Evolutionary conservation across 1,140 invertebrate genomes (phyloP).

Genomic region (Drosophila virilis): DNA sequence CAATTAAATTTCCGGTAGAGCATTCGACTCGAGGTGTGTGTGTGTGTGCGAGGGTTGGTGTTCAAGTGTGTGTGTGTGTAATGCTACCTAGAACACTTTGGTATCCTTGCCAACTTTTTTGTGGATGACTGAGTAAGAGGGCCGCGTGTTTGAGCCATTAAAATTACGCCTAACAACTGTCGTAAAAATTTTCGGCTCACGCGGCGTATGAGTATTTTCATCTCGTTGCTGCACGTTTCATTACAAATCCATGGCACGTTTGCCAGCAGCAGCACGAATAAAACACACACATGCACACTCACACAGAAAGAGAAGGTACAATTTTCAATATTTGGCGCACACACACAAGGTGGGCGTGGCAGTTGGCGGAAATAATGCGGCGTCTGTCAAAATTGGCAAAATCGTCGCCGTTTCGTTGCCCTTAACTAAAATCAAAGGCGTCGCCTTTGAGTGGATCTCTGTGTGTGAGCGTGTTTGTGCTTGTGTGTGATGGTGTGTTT

Average conservation of each 20-base stretch:
- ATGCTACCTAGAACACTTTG: slow-evolving; percentile 61
- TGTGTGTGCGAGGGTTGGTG: no score
- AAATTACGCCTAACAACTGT: slow-evolving; percentile 78
- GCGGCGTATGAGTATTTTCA: slow-evolving; percentile 75
- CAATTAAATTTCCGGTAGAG: slow-evolving; percentile 81
- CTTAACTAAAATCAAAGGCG: slow-evolving; percentile 79
- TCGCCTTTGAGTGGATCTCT: slow-evolving; percentile 41
- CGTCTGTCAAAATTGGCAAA: slow-evolving; percentile 80
- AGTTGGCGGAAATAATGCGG: slow-evolving; percentile 77
- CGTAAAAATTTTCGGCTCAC: slow-evolving; percentile 74
- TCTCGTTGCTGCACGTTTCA: slow-evolving; percentile 65
- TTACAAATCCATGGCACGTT: slow-evolving; percentile 80
- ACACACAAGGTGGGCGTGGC: slow-evolving; percentile 56
- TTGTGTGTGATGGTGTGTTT: slow-evolving; percentile 10
- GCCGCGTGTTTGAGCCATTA: slow-evolving; percentile 76
- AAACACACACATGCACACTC: slow-evolving; percentile 29
- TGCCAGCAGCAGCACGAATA: slow-evolving; percentile 49
- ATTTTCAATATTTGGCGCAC: slow-evolving; percentile 73
- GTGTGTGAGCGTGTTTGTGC: neutral
- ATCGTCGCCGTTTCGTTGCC: slow-evolving; percentile 58
- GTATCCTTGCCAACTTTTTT: slow-evolving; percentile 61
- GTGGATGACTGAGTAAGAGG: slow-evolving; percentile 28
- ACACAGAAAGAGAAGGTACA: slow-evolving; percentile 37
- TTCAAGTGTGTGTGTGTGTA: slow-evolving; percentile 1
- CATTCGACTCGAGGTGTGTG: slow-evolving; percentile 51